phyloP scores from a whole-genome alignment of 2,888 invertebrate genomes.

The Xanthostigma xanthostigma region DNA sequence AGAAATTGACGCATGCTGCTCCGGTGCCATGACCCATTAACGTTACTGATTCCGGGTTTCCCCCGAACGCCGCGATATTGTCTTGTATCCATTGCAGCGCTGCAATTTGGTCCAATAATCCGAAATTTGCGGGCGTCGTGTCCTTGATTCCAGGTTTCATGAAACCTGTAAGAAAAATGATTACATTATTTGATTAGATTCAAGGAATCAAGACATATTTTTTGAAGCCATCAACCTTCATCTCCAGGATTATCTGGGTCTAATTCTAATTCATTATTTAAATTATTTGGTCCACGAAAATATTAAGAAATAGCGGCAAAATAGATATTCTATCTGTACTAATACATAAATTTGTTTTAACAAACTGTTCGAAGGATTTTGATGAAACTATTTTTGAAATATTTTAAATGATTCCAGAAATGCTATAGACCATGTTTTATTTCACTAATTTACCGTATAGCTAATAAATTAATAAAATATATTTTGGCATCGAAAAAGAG shows the following conservation, averaged over 20 bases:
- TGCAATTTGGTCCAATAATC: constrained; percentile 84
- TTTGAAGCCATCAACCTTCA: not conserved
- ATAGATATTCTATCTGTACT: too few species aligned
- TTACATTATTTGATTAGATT: not conserved
- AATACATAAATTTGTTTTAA: too few species aligned
- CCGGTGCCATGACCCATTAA: constrained; percentile 92
- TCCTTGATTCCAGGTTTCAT: constrained; percentile 62
- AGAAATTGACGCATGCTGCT: constrained; percentile 81
- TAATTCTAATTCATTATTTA: too few species aligned
- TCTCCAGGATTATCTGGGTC: not conserved
- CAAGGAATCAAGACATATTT: not conserved
- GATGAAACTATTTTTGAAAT: too few species aligned
- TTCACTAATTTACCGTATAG: too few species aligned
- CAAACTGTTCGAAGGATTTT: too few species aligned
- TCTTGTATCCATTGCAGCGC: constrained; percentile 90
- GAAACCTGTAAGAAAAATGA: constrained; percentile 42
- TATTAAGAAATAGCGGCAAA: too few species aligned
- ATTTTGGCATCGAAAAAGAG: too few species aligned
- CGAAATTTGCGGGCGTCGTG: constrained; percentile 73
- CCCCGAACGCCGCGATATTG: constrained; percentile 82
- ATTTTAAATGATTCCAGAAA: too few species aligned
- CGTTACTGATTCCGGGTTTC: constrained; percentile 76
- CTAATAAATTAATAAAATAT: too few species aligned
- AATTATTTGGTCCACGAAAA: too few species aligned
- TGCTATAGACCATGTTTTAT: too few species aligned